Evolutionary conservation across 64 coral and sea anemone species (phyloP), one percentile per base, ranked within the genome.

Genomic region (Montipora capricornis): DNA sequence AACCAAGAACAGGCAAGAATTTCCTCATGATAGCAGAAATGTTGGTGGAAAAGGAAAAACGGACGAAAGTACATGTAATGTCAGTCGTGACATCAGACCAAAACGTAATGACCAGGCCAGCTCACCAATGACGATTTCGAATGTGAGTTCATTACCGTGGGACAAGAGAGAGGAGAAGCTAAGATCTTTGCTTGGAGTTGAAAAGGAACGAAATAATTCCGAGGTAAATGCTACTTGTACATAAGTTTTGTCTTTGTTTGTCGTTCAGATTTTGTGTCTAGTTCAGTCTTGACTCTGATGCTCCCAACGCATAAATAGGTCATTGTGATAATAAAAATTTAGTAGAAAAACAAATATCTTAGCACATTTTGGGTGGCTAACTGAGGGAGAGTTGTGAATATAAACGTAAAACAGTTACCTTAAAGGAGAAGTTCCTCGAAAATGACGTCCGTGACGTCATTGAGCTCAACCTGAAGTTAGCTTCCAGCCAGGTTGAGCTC

Each of bases 161-260:
- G 78, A 78, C 44, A n/a, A 93, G 7, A 45, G 73, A 78, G 91
- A 84, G 59, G 91, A 87, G 13, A 51, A 62, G 52, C 68, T 91
- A 1, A 91, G 73, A 15, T n/a, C 78, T 44, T 91, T 91, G 48
- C 82, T 86, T 50, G 81, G 81, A 50, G 87, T 93, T 49, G 84
- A 93, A 73, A 93, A 70, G 47, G 81, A 93, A 45, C 73, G 17
- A 51, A 87, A 67, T 8, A 74, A 87, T 87, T 8, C 44, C 10
- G 81, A 93, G 91, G 91, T 93, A 92, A 91, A 20, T 37, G 15
- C 4, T 10, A 67, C 15, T 12, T 14, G 6, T 7, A 55, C 10
- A 0, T 55, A 55, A 7, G 11, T 9, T 67, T 1, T 44, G 14
- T 76, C 5, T 46, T 44, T 46, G 74, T 76, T 76, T 29, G 9